A percentile compares a stretch with the other conserved stretches of the same genome.
Conservation (phyloP, 2,888 invertebrate species). For the Argyra leucocephala region DNA sequence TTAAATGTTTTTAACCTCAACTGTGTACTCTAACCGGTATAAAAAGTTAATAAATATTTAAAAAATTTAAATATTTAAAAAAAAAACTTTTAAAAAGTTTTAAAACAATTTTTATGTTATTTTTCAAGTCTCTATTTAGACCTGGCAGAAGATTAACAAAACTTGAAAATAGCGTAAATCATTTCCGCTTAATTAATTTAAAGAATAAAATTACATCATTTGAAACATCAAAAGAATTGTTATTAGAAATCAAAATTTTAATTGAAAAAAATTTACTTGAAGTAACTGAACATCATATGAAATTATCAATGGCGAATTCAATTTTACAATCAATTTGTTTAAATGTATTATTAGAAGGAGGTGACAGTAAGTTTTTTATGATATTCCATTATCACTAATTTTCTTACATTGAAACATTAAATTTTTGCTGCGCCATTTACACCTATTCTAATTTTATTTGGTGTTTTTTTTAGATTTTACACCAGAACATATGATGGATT, state of each 20-base stretch:
- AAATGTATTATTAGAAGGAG: not conserved
- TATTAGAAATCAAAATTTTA: not conserved
- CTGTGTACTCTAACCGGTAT: no score
- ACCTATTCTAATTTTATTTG: not conserved
- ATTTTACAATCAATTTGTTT: not conserved
- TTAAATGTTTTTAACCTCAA: not conserved
- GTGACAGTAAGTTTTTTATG: not conserved
- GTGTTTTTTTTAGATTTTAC: constrained; percentile 52
- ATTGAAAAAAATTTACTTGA: not conserved
- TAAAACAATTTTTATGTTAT: not conserved
- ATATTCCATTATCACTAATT: not conserved
- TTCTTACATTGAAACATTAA: no score
- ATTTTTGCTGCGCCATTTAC: no score
- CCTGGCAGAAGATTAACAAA: not conserved
- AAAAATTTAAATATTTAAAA: no score
- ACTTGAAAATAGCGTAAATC: not conserved
- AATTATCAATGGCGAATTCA: not conserved
- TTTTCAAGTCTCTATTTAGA: not conserved
- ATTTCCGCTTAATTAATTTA: constrained; percentile 2
- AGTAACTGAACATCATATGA: not conserved
- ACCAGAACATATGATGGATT: constrained; percentile 57
- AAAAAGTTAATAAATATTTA: no score
- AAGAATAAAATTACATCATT: constrained; percentile 34
- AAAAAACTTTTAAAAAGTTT: not conserved
- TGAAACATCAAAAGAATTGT: constrained; percentile 9